These are phyloP conservation scores for Agapornis canus DNA, from an alignment of 2,797 vertebrate genomes.

Conservation along the genomic window DNA sequence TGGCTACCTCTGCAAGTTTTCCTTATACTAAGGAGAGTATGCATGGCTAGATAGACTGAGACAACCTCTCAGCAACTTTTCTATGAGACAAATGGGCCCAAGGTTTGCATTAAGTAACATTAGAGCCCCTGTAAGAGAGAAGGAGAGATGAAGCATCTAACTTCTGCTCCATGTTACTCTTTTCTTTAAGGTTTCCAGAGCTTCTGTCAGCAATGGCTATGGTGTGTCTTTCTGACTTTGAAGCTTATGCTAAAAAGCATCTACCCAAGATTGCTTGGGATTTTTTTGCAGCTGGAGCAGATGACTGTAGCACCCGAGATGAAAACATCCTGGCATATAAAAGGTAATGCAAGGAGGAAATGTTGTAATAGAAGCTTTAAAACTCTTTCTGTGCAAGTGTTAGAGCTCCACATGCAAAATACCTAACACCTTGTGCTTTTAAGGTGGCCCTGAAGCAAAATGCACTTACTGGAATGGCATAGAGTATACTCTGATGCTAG, in stretches of 20 bases:
- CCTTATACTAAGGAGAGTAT: background rate
- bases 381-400: background rate
- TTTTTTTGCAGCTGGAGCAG: constrained; percentile 89
- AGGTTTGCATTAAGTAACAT: background rate
- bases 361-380: background rate
- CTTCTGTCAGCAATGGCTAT: constrained; percentile 82
- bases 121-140: background rate
- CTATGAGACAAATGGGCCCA: background rate
- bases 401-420: background rate
- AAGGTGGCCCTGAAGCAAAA: background rate
- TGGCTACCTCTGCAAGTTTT: background rate
- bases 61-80: background rate
- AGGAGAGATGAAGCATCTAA: background rate
- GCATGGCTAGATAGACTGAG: background rate
- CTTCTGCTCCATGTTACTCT: background rate
- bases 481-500: background rate
- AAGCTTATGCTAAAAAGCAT: constrained; percentile 85
- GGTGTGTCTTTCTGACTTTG: constrained; percentile 91
- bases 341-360: constrained; percentile 76
- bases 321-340: constrained; percentile 90
- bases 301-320: constrained; percentile 87
- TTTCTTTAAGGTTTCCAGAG: background rate
- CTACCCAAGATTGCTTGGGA: constrained; percentile 92
- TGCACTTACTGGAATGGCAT: background rate
- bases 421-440: background rate